Conservation (phyloP, 2,888 invertebrate species). For the Girardia tigrina region DNA sequence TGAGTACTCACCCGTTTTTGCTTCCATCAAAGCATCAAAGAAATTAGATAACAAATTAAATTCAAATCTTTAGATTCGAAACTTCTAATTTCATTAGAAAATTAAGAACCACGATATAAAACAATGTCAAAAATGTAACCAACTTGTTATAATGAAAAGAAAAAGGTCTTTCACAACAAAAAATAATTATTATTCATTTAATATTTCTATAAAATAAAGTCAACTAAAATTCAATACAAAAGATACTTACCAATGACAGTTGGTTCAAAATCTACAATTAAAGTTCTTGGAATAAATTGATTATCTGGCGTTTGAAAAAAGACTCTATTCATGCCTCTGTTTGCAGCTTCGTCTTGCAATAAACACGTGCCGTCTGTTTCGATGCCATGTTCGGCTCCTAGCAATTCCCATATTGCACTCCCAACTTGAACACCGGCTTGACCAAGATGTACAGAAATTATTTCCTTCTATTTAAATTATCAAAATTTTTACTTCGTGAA, state of each 20-base stretch:
- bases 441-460: not conserved
- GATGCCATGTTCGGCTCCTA: not conserved
- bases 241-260: constrained; percentile 37
- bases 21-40: no score
- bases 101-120: no score
- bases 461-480: constrained; percentile 5
- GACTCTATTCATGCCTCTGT: not conserved
- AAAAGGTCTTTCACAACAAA: no score
- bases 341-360: not conserved
- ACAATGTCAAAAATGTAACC: no score
- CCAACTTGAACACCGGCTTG: not conserved
- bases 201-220: not conserved
- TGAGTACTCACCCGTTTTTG: no score
- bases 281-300: constrained; percentile 38
- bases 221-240: not conserved
- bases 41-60: no score
- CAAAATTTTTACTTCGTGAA: no score
- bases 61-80: no score
- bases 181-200: no score
- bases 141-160: no score
- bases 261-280: constrained; percentile 38
- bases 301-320: constrained; percentile 23
- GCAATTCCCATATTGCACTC: not conserved
- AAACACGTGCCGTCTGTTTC: not conserved
- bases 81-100: no score